phyloP scores from a whole-genome alignment of 1,140 invertebrate genomes.

The Formica exsecta region DNA sequence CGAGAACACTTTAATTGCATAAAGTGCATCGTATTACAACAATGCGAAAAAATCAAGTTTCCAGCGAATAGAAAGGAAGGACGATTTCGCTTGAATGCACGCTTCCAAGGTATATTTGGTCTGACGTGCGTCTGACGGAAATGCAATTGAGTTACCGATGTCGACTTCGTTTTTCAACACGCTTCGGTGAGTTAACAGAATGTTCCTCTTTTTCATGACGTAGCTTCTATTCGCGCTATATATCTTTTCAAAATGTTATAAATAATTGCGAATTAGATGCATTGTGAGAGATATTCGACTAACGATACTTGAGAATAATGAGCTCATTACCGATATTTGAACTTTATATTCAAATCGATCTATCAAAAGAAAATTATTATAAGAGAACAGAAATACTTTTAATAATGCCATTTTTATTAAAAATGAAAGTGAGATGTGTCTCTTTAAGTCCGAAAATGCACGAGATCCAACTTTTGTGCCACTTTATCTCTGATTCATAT shows the following conservation, averaged over 20 bases:
- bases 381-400: background rate
- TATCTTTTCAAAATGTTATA: background rate
- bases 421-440: background rate
- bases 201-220: background rate
- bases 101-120: slow-evolving; percentile 26
- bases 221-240: background rate
- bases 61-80: background rate
- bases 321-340: background rate
- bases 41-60: slow-evolving; percentile 20
- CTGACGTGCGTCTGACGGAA: slow-evolving; percentile 14
- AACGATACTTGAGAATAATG: background rate
- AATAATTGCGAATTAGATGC: background rate
- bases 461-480: background rate
- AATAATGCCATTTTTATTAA: background rate
- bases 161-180: slow-evolving; percentile 15
- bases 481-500: background rate
- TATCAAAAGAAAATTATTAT: background rate
- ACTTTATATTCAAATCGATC: background rate
- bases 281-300: background rate
- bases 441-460: background rate
- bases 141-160: slow-evolving; percentile 60
- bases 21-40: slow-evolving; percentile 3
- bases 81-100: background rate
- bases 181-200: slow-evolving; percentile 62
- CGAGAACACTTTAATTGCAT: background rate